Evolutionary conservation across 2,113 vertebrate species (phyloP).

Genomic region (Callipepla squamata): DNA sequence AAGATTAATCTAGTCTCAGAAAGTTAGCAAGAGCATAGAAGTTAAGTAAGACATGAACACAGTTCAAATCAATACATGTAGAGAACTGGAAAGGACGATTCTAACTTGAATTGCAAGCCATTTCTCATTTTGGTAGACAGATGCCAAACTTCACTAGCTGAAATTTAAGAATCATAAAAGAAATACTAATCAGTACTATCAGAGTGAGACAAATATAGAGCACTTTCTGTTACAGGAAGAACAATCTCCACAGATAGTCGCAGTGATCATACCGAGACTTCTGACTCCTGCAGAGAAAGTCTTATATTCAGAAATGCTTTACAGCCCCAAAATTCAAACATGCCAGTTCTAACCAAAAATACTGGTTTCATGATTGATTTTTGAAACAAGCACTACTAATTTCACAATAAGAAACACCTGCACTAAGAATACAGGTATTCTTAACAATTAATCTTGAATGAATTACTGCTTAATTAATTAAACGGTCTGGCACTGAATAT

Average conservation of each 20-base stretch:
- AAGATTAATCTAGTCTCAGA: background rate
- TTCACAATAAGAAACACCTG: background rate
- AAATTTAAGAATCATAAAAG: background rate
- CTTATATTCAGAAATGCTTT: background rate
- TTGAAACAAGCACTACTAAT: background rate
- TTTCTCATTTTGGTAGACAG: background rate
- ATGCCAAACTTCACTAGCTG: background rate
- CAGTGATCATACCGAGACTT: rapidly evolving
- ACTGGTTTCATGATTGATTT: background rate
- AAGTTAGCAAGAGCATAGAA: background rate
- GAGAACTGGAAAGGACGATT: background rate
- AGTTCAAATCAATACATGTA: background rate
- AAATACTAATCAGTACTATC: background rate
- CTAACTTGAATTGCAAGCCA: background rate
- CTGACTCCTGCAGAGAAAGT: background rate
- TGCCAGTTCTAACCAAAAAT: background rate
- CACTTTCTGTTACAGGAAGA: background rate
- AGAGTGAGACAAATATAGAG: background rate
- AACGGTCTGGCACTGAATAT: background rate
- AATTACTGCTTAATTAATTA: background rate
- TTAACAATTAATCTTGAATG: background rate
- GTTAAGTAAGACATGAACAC: background rate
- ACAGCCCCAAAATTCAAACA: background rate
- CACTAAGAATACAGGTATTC: background rate
- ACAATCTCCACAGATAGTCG: background rate